Evolutionary conservation across 2,797 vertebrate species (phyloP).

Genomic region (Lindbergichthys nudifrons): DNA sequence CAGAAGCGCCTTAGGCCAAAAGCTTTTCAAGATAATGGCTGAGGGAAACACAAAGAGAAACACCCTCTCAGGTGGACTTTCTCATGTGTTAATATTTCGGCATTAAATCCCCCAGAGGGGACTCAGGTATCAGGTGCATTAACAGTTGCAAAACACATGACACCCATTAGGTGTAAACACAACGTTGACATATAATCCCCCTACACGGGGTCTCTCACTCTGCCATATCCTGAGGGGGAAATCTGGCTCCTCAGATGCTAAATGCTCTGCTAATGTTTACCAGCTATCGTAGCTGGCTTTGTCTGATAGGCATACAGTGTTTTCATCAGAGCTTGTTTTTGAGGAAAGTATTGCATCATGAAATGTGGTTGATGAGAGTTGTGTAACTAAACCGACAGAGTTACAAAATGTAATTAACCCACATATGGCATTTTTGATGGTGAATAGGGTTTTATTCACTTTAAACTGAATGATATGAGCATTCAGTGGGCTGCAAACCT

Average conservation of each 20-base stretch:
- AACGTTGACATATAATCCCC: neutral
- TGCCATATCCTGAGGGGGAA: neutral
- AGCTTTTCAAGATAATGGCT: constrained; percentile 28
- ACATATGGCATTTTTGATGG: neutral
- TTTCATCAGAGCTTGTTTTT: neutral
- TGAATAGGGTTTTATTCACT: neutral
- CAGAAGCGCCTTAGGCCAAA: constrained; percentile 24
- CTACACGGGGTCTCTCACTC: neutral
- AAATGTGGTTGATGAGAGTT: neutral
- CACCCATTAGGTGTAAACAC: constrained; percentile 11
- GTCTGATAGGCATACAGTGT: neutral
- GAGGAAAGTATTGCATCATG: too few relatives aligned
- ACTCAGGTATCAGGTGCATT: constrained; percentile 20
- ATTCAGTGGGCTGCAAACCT: neutral
- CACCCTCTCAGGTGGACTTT: constrained; percentile 19
- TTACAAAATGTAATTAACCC: neutral
- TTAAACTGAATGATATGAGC: neutral
- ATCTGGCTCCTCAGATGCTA: neutral
- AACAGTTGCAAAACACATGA: constrained; percentile 15
- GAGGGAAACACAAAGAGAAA: constrained; percentile 24
- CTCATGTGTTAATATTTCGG: constrained; percentile 24
- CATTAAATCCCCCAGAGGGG: neutral
- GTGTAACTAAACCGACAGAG: neutral
- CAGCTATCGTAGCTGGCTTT: neutral
- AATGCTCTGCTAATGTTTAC: neutral